Base-by-base conservation (phyloP, 2,113 vertebrate genomes). In the Peromyscus californicus region DNA sequence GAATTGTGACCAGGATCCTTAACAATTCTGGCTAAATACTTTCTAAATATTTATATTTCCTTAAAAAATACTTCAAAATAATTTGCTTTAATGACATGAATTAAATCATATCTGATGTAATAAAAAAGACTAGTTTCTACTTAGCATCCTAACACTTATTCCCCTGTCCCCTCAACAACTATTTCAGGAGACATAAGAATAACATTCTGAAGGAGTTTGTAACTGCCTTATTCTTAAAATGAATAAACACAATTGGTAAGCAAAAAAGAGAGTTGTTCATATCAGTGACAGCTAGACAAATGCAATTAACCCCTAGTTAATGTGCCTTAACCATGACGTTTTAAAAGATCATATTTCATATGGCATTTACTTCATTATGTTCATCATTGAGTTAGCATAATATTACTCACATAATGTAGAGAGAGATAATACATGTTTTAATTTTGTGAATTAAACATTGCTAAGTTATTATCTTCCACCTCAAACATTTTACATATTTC, bases 31-130 rank as follows among this genome's bases (percentile, higher is more conserved):
- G 70, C 5, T 13, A 42, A 69, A n/a, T 72, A 48, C 29, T 24
- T 89, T 89, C 57, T 79, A 88, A 29, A 9, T 90, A 70, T 91
- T 86, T 91, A 8, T 39, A 8, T 39, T 93, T 89, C 51, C 83
- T 78, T 63, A 90, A 89, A 94, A 83, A 5, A 79, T 33, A 69
- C 7, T 97, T 91, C 4, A 42, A 48, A 22, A 13, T 78, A 76
- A 70, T 63, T 78, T 76, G 17, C 65, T 88, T 54, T 22, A 85
- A 39, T 86, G 92, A 61, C 59, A 61, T 94, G 42, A 76, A 33
- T 39, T 26, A 78, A 9, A 29, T 31, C 2, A 21, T 24, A 59
- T 3, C 51, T 94, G n/a, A 26, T 72, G 5, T 17, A 69, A 31
- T 48, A 78, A 1, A 78, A 79, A 72, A 21, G 5, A 45, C 13